Conservation (phyloP, 1,140 invertebrate genomes). For the Caenorhabditis brenneri region DNA sequence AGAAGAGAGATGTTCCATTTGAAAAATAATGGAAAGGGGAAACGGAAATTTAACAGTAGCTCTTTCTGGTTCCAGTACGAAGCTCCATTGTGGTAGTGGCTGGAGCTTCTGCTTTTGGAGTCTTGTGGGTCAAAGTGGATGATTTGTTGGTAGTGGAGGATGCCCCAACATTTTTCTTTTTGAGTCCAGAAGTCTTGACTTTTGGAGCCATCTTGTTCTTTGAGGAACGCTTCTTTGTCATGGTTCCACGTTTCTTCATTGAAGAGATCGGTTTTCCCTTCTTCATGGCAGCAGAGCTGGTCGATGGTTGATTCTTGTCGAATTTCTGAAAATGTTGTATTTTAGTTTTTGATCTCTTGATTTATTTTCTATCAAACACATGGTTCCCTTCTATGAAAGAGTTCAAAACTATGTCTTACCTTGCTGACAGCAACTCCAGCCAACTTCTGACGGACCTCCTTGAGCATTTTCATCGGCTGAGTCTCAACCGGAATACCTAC, state of each 20-base stretch:
- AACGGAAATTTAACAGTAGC: background rate
- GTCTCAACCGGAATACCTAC: background rate
- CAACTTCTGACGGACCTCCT: slow-evolving; percentile 22
- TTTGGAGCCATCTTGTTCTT: slow-evolving; percentile 32
- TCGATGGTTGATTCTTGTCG: background rate
- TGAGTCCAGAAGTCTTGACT: background rate
- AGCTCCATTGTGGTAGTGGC: slow-evolving; percentile 17
- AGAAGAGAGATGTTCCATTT: background rate
- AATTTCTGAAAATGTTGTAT: too few relatives aligned
- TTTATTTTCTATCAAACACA: too few relatives aligned
- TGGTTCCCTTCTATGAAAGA: too few relatives aligned
- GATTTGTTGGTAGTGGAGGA: background rate
- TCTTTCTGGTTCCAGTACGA: slow-evolving; percentile 37
- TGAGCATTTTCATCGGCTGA: slow-evolving; percentile 16
- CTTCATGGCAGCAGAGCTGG: background rate
- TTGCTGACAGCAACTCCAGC: background rate
- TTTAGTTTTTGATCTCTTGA: too few relatives aligned
- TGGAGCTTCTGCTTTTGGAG: background rate
- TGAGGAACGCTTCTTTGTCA: slow-evolving; percentile 19
- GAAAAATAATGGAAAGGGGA: background rate
- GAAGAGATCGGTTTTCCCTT: background rate
- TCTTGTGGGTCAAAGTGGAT: background rate
- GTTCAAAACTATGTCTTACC: background rate
- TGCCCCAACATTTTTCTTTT: background rate
- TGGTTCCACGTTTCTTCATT: slow-evolving; percentile 19